phyloP scores from a whole-genome alignment of 1,140 invertebrate genomes.

The Yoshiicerus persimilis region DNA sequence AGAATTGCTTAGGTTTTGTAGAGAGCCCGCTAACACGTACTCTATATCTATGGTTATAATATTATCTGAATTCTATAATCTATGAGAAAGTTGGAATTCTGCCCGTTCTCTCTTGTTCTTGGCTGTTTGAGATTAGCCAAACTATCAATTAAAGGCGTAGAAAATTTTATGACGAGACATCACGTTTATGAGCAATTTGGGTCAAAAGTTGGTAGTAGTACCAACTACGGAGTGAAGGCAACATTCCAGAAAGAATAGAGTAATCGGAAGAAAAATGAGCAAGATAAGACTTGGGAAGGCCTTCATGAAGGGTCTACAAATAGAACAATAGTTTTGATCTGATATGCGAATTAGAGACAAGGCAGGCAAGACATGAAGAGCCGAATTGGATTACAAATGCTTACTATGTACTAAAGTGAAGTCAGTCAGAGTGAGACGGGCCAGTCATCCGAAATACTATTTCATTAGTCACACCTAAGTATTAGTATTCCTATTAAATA shows the following conservation, averaged over 20 bases:
- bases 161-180: conserved; percentile 17
- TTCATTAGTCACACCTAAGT: background rate
- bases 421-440: background rate
- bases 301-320: background rate
- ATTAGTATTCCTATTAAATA: background rate
- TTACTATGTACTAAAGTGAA: background rate
- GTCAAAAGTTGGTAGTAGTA: background rate
- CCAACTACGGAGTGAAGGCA: background rate
- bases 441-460: background rate
- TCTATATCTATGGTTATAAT: background rate
- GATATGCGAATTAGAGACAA: background rate
- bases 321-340: background rate
- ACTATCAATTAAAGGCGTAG: conserved; percentile 24
- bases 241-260: background rate
- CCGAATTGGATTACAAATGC: background rate
- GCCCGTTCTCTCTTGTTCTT: conserved; percentile 20
- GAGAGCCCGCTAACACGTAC: background rate
- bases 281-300: background rate
- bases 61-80: background rate
- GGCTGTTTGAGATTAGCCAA: background rate
- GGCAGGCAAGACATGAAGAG: background rate
- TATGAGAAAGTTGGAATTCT: background rate
- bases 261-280: background rate
- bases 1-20: too few relatives aligned
- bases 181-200: conserved; percentile 21